Conservation (phyloP, 2,888 invertebrate genomes). For the Dilophus febrilis region DNA sequence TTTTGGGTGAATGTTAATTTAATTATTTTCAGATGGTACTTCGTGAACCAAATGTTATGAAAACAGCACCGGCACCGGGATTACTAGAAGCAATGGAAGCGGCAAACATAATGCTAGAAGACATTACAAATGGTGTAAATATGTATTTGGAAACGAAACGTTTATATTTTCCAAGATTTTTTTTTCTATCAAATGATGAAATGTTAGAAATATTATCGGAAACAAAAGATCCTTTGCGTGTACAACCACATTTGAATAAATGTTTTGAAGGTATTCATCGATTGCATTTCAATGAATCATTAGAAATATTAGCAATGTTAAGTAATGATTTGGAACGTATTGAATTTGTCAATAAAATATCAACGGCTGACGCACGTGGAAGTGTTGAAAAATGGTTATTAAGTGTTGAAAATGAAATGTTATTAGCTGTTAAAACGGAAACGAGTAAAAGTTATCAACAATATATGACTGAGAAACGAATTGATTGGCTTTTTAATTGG, state of each 20-base stretch:
- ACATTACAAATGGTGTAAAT: constrained; percentile 42
- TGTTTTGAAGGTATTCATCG: constrained; percentile 51
- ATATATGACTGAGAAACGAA: constrained; percentile 27
- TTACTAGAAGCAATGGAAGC: constrained; percentile 52
- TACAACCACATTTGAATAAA: constrained; percentile 45
- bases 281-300: constrained; percentile 31
- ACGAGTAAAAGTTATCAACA: constrained; percentile 27
- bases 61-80: constrained; percentile 38
- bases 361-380: constrained; percentile 36
- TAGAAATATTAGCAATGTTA: constrained; percentile 41
- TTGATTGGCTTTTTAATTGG: constrained; percentile 40
- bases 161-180: constrained; percentile 51
- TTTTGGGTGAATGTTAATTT: too few relatives aligned
- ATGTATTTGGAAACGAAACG: constrained; percentile 48
- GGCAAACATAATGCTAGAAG: constrained; percentile 36
- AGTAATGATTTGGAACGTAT: constrained; percentile 43
- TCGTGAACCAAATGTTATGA: constrained; percentile 28
- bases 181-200: constrained; percentile 59
- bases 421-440: constrained; percentile 33
- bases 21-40: constrained; percentile 15
- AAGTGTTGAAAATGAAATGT: constrained; percentile 43
- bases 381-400: constrained; percentile 51
- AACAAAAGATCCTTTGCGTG: constrained; percentile 40
- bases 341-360: constrained; percentile 31
- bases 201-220: constrained; percentile 54